Percentiles rank a stretch among this genome's conserved stretches.
phyloP scores from a whole-genome alignment of 2,888 invertebrate species.

The Thymelicus sylvestris region DNA sequence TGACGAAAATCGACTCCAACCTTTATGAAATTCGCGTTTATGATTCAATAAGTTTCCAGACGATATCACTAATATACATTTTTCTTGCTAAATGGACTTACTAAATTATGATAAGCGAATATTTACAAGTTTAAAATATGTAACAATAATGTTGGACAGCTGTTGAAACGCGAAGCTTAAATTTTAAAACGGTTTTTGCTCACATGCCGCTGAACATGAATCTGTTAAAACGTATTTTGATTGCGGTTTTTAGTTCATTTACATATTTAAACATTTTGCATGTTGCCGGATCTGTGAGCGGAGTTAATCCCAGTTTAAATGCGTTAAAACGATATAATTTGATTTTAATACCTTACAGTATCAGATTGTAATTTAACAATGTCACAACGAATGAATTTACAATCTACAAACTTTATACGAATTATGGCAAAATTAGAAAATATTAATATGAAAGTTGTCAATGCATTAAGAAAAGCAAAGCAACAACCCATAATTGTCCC shows the following conservation, averaged over 20 bases:
- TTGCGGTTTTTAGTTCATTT: slow-evolving; percentile 35
- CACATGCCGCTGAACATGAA: neutral
- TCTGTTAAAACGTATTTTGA: slow-evolving; percentile 22
- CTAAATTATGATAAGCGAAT: too few species aligned
- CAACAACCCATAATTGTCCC: too few species aligned
- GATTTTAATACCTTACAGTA: slow-evolving; percentile 2
- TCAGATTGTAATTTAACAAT: slow-evolving; percentile 1
- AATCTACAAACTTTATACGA: too few species aligned
- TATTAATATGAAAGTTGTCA: too few species aligned
- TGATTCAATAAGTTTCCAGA: too few species aligned
- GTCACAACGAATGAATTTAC: neutral
- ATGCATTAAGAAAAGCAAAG: too few species aligned
- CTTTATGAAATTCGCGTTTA: too few species aligned
- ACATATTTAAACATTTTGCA: slow-evolving; percentile 25
- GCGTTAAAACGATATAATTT: slow-evolving; percentile 28
- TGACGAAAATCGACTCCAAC: too few species aligned
- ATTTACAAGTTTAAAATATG: too few species aligned
- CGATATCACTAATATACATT: too few species aligned
- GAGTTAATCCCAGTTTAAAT: slow-evolving; percentile 33
- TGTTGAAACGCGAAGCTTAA: slow-evolving; percentile 6
- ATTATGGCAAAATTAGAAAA: too few species aligned
- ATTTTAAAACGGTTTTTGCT: slow-evolving; percentile 16
- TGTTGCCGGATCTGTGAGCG: slow-evolving; percentile 14
- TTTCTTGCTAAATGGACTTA: too few species aligned
- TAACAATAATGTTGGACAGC: neutral